Evolutionary conservation across 2,797 vertebrate genomes (phyloP).

Genomic region (Molossus alvarezi): DNA sequence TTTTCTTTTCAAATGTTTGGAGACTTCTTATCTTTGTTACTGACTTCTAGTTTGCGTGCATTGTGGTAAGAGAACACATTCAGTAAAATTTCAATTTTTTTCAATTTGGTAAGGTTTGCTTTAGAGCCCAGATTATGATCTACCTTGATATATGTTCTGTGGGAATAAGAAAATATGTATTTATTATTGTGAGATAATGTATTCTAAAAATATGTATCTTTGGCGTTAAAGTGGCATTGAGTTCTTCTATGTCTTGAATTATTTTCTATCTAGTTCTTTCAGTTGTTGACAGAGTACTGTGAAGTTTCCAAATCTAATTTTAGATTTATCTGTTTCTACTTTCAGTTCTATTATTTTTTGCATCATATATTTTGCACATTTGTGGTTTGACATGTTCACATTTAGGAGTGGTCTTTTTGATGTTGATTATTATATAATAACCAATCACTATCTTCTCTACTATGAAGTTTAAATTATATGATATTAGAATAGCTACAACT

Average conservation of each 20-base stretch:
- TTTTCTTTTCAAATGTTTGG: background rate
- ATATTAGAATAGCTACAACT: background rate
- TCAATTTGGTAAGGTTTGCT: no score
- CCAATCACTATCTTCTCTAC: background rate
- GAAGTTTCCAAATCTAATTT: background rate
- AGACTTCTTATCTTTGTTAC: background rate
- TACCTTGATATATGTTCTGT: background rate
- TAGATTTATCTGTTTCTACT: background rate
- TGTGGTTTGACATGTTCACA: background rate
- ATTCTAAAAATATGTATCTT: background rate
- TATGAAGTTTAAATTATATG: background rate
- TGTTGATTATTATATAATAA: background rate
- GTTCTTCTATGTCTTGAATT: background rate
- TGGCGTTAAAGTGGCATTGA: background rate
- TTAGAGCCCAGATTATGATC: no score
- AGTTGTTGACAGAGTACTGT: background rate
- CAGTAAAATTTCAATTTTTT: background rate
- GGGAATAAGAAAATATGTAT: background rate
- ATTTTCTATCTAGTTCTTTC: background rate
- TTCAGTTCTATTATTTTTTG: background rate
- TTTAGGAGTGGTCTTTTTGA: background rate
- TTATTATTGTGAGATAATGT: background rate
- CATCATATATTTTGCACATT: background rate
- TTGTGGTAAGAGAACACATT: background rate
- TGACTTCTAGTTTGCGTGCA: background rate